Base-by-base conservation (phyloP, 2,113 vertebrate species). In the Myotis lucifugus region DNA sequence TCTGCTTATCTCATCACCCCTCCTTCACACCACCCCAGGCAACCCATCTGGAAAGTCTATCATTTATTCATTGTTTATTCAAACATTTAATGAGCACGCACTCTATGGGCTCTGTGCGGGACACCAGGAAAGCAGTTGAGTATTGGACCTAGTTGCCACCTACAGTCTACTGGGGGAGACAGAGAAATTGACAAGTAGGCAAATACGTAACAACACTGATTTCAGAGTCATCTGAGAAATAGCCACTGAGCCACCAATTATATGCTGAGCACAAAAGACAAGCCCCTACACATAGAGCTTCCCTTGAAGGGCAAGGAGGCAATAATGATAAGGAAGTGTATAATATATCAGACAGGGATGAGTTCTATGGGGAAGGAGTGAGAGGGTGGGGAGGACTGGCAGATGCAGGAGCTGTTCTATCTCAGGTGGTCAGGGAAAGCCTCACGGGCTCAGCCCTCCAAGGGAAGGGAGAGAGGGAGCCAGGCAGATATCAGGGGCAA, bases 1-100 rank as follows among this genome's bases (percentile, higher is more conserved):
- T 81, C 64, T 77, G 52, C 46, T 77, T n/a, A 19, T 48, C 50
- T 69, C 48, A 4, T 7, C 40, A 21, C 11, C 42, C 64, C 42
- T 81, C 10, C 67, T 40, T 56, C 23, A 5, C 2, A 11, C 21
- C 52, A 42, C 82, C 76, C 18, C 54, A 48, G 66, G 72, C 64
- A 85, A 25, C 74, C 93, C 91, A 48, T 90, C 85, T 73, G 88
- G 85, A 90, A 90, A 54, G 19, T 18, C 76, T 17, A 17, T 70
- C 84, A 54, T 61, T 89, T 74, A 76, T 50, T 83, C n/a, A 32
- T 85, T 70, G 42, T 64, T 89, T 86, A 83, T 56, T 82, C 56
- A 72, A 32, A 81, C 72, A n/a, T 54, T 54, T 52, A 72, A 34
- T 40, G 79, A 72, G 48, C 56, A 42, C n/a, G 64, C 76, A 32